These are phyloP conservation scores for Nymphalis c-album DNA, from an alignment of 2,888 invertebrate species.

Conservation along the genomic window DNA sequence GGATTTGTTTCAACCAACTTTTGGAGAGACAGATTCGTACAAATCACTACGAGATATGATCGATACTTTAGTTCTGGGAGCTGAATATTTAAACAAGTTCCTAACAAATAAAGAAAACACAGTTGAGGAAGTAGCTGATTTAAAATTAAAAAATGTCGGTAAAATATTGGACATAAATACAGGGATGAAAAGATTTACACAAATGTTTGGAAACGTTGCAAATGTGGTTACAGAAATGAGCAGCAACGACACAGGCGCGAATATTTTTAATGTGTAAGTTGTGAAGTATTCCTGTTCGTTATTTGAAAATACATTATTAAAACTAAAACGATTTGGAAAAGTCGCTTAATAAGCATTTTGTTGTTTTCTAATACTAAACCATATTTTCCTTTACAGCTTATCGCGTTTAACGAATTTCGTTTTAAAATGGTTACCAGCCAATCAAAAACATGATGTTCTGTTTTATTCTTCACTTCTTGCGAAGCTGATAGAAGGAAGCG, in stretches of 20 bases:
- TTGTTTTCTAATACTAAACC: background rate
- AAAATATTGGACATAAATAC: constrained; percentile 37
- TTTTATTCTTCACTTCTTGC: constrained; percentile 70
- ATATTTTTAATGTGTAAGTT: constrained; percentile 69
- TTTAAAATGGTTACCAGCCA: constrained; percentile 58
- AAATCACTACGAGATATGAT: constrained; percentile 56
- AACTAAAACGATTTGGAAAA: background rate
- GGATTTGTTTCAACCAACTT: constrained; percentile 65
- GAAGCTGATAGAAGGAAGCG: constrained; percentile 65
- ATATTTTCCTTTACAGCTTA: constrained; percentile 51
- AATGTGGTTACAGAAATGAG: constrained; percentile 47
- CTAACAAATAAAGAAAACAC: constrained; percentile 46
- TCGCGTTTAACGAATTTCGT: constrained; percentile 59
- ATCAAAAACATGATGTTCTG: constrained; percentile 58
- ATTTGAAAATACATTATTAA: no score
- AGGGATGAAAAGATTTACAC: constrained; percentile 40
- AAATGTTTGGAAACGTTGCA: constrained; percentile 52
- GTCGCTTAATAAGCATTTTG: background rate
- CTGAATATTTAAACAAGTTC: constrained; percentile 59
- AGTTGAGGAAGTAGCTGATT: constrained; percentile 35
- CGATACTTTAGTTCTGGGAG: constrained; percentile 51
- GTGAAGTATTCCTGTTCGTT: background rate
- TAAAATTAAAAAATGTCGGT: constrained; percentile 36
- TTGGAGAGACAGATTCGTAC: constrained; percentile 65
- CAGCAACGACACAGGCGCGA: constrained; percentile 46